Evolutionary conservation across 1,140 invertebrate species (phyloP).

Genomic region (Pogonomyrmex barbatus): DNA sequence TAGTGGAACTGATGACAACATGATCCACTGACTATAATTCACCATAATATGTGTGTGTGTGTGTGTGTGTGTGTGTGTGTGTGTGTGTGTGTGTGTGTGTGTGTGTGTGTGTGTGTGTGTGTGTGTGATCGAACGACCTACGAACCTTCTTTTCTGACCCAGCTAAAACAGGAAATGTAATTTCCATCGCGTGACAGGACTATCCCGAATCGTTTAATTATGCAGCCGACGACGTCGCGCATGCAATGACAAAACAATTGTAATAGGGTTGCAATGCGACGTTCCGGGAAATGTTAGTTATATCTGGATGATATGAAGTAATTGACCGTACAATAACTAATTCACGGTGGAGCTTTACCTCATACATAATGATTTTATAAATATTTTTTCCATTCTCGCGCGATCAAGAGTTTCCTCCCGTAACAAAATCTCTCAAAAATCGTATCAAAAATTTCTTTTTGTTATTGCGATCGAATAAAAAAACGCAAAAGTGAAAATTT

Average conservation of each 20-base stretch:
- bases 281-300: neutral
- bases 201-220: slow-evolving; percentile 53
- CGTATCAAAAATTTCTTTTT: neutral
- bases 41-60: neutral
- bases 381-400: neutral
- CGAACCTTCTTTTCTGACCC: slow-evolving; percentile 17
- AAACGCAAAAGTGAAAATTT: neutral
- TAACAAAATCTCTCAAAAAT: neutral
- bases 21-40: slow-evolving; percentile 18
- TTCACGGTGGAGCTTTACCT: neutral
- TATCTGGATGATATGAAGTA: slow-evolving; percentile 24
- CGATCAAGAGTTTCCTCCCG: neutral
- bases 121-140: slow-evolving; percentile 2
- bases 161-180: neutral
- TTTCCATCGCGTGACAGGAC: slow-evolving; percentile 54
- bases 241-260: slow-evolving; percentile 41
- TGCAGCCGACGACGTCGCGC: slow-evolving; percentile 32
- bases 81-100: too few species aligned
- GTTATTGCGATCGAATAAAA: neutral
- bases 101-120: too few species aligned
- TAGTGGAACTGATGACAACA: neutral
- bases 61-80: too few species aligned
- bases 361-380: neutral
- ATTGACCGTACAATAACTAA: slow-evolving; percentile 25
- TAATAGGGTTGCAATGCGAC: slow-evolving; percentile 23